Evolutionary conservation across 2,113 vertebrate species (phyloP).

Genomic region (Anguilla japonica): DNA sequence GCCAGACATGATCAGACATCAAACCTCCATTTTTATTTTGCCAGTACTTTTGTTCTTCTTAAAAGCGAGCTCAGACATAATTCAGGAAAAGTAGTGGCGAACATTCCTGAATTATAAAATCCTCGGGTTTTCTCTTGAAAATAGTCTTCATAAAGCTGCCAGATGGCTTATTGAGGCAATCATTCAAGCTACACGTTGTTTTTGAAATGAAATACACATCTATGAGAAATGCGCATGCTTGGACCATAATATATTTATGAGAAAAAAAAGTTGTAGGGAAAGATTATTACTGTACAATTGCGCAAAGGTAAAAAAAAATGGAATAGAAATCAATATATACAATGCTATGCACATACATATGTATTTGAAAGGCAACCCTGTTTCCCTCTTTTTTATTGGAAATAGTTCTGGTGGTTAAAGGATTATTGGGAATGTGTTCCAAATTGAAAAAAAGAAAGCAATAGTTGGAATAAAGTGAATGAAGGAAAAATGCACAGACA

Average conservation of each 20-base stretch:
- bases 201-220: neutral
- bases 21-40: conserved; percentile 30
- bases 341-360: conserved; percentile 1
- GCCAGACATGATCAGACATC: conserved; percentile 46
- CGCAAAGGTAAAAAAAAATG: neutral
- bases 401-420: neutral
- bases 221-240: conserved; percentile 1
- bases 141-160: conserved; percentile 7
- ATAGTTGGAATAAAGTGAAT: neutral
- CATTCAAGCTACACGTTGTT: neutral
- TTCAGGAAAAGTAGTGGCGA: neutral
- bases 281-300: neutral
- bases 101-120: neutral
- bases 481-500: neutral
- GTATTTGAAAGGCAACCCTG: neutral
- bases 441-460: neutral
- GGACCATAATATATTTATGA: neutral
- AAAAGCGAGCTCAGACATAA: conserved; percentile 35
- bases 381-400: neutral
- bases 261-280: neutral
- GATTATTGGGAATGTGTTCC: neutral
- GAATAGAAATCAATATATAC: neutral
- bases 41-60: conserved; percentile 8
- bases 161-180: conserved; percentile 4
- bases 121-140: neutral